phyloP scores from a whole-genome alignment of 1,140 invertebrate species.

The Pinna nobilis region DNA sequence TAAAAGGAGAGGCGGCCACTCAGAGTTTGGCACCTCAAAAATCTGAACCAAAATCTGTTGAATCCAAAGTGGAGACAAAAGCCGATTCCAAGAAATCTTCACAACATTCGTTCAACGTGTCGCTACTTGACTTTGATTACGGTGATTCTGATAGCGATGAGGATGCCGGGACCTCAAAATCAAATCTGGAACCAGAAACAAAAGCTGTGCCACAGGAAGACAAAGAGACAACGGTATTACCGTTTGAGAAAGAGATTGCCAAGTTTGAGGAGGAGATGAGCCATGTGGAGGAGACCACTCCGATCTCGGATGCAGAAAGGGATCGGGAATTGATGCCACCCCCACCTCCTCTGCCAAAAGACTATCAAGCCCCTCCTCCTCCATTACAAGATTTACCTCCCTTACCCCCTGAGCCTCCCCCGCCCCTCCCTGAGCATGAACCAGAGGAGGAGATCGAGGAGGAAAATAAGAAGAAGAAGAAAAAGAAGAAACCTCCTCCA shows the following conservation, averaged over 20 bases:
- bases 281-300: conserved; percentile 3
- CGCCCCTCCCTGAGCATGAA: conserved; percentile 37
- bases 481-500: conserved; percentile 22
- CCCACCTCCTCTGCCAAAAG: conserved; percentile 6
- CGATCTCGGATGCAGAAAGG: conserved; percentile 28
- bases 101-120: conserved; percentile 35
- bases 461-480: conserved; percentile 44
- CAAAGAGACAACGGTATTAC: conserved; percentile 4
- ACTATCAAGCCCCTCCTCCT: conserved; percentile 10
- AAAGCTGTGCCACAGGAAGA: conserved; percentile 45
- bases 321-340: conserved; percentile 27
- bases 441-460: conserved; percentile 42
- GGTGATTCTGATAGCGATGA: conserved; percentile 39
- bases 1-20: background rate
- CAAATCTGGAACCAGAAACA: conserved; percentile 42
- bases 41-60: background rate
- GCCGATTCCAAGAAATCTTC: background rate
- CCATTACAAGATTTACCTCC: conserved; percentile 28
- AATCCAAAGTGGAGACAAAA: conserved; percentile 5
- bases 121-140: conserved; percentile 37
- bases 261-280: conserved; percentile 16
- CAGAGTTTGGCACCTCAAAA: background rate
- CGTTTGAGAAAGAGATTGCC: background rate
- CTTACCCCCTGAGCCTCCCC: conserved; percentile 30
- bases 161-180: conserved; percentile 33